Evolutionary conservation across 2,797 vertebrate genomes (phyloP), one percentile per base, ranked within the genome.

Genomic region (Hephaestus fuliginosus): DNA sequence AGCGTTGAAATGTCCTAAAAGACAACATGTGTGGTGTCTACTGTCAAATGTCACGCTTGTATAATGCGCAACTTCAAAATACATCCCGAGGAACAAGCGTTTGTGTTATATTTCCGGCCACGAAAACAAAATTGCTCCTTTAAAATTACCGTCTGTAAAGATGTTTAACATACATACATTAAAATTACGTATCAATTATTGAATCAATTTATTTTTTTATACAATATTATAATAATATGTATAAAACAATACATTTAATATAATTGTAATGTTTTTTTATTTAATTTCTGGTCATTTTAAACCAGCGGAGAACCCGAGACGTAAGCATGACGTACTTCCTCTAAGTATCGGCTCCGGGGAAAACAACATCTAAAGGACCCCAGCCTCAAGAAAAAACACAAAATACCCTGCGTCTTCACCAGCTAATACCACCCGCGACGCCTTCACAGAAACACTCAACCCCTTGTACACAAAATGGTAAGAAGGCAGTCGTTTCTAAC

Each of bases 381-480:
- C 62, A 89, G 90, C 85, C 90, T 51, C 9, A 41, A 80, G 64
- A 41, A 56, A 89, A 82, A 87, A 57, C 70, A 51, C 25, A 46
- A 4, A 66, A 81, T 82, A 77, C 13, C 30, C 3, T 0, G 4
- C 53, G 49, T 71, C 14, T 63, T 33, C 11, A 20, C 46, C 43
- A 18, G 15, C 78, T 12, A 1, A 22, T 3, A 66, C 22, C 25
- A 74, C 8, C 69, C 36, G 6, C 1, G 25, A 73, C 51, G 11
- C 0, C 0, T 82, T 48, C 18, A 22, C 11, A 12, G 51, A 30
- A 84, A 90, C 4, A 61, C 3, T 0, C 73, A 78, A 91, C 72
- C 4, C 46, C 22, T 13, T 14, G 22, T 48, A 83, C 49, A 76
- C 88, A 94, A 81, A 70, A 96, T 96, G 96, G 96, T 96, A 86